phyloP scores from a whole-genome alignment of 37 sponge, comb jelly and placozoan genomes.

The Sycon ciliatum region DNA sequence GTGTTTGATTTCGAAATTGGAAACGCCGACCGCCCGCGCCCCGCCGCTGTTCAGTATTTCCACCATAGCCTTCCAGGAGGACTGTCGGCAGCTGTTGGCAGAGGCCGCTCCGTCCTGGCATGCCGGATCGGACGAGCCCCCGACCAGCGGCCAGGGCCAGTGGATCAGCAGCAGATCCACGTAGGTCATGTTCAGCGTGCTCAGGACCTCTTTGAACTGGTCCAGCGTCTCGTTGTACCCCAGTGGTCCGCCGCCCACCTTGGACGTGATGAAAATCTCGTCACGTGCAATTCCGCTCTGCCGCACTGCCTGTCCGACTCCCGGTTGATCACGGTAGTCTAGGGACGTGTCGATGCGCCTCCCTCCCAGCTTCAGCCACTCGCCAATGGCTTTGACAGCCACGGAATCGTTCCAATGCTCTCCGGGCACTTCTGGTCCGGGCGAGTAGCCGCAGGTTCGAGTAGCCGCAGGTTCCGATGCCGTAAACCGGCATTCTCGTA shows the following conservation, averaged over 20 bases:
- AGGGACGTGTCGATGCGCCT: constrained; percentile 8
- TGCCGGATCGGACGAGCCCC: constrained; percentile 10
- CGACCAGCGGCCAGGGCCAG: too few relatives aligned
- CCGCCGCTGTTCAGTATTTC: constrained; percentile 15
- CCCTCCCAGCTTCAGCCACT: constrained; percentile 13
- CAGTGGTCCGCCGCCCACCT: constrained; percentile 10
- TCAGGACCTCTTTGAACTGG: background rate
- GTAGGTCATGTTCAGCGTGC: constrained; percentile 12
- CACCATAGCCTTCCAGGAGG: constrained; percentile 38
- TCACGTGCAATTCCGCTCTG: constrained; percentile 14
- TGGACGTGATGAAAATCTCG: constrained; percentile 31
- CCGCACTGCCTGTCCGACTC: constrained; percentile 13
- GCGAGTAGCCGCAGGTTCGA: background rate
- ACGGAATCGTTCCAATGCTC: constrained; percentile 23
- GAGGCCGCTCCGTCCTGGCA: background rate
- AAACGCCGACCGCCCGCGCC: constrained; percentile 36
- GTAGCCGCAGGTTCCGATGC: constrained; percentile 27
- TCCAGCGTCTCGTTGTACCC: constrained; percentile 29
- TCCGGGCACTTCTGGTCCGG: background rate
- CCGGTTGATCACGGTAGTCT: constrained; percentile 12
- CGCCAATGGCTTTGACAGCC: constrained; percentile 12
- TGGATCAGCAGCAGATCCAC: constrained; percentile 39
- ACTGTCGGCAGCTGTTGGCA: constrained; percentile 15
- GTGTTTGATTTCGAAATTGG: constrained; percentile 33
- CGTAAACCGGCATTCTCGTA: constrained; percentile 21